phyloP scores from a whole-genome alignment of 2,797 vertebrate species.

The Podargus strigoides region DNA sequence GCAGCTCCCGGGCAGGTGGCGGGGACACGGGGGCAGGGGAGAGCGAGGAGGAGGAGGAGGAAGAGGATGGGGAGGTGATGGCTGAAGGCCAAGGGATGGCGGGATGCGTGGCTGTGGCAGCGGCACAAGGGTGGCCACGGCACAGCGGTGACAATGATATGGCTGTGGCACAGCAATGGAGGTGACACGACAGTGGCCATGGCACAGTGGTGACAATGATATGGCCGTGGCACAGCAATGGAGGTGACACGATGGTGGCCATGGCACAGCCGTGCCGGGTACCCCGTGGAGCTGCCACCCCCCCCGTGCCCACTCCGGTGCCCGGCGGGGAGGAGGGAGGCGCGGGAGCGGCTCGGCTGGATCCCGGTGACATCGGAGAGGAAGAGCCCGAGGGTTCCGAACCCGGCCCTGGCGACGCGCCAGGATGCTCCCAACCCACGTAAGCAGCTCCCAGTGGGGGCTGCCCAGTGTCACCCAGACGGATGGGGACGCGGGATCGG shows the following conservation, averaged over 20 bases:
- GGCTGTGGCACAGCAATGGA: no score
- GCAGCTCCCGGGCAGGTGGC: no score
- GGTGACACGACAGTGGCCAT: neutral
- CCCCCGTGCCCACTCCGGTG: no score
- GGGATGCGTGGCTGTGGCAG: neutral
- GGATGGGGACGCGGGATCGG: no score
- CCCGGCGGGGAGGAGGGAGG: neutral
- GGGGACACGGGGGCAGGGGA: no score
- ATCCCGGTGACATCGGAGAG: constrained; percentile 6
- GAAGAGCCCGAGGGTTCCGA: constrained; percentile 30
- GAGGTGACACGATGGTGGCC: no score
- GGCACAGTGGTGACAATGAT: neutral
- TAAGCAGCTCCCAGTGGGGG: constrained; percentile 15
- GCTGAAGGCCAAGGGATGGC: neutral
- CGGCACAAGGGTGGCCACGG: neutral
- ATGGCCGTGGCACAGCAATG: neutral
- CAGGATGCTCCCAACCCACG: constrained; percentile 40
- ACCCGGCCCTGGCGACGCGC: neutral
- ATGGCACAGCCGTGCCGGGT: no score
- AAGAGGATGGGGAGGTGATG: no score
- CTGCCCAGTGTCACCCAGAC: neutral
- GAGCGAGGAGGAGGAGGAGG: no score
- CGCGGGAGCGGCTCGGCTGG: constrained; percentile 4
- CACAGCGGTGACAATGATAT: no score
- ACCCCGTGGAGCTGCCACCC: no score